A percentile compares a stretch with the other conserved stretches of the same genome.
Conservation (phyloP, 2,113 vertebrate species). For the Dolichotis patagonum region DNA sequence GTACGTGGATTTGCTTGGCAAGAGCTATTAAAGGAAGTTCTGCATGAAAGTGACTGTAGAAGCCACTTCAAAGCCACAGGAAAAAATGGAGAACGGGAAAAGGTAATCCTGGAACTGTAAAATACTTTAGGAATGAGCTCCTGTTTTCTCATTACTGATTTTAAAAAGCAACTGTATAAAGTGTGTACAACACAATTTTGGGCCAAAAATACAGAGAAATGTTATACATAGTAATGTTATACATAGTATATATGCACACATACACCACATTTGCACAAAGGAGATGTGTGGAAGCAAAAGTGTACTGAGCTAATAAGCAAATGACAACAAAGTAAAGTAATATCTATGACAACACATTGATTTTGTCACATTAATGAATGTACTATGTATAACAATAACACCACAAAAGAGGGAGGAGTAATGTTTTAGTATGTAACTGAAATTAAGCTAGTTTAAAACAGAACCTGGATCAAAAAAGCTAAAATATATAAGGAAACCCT, state of each 20-base stretch:
- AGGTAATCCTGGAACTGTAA: neutral
- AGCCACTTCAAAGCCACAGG: neutral
- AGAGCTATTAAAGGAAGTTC: neutral
- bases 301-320: slow-evolving; percentile 9
- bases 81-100: neutral
- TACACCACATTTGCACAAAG: neutral
- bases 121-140: neutral
- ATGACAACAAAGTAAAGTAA: neutral
- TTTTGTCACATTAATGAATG: neutral
- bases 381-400: neutral
- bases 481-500: neutral
- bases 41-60: neutral
- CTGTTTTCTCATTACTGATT: neutral
- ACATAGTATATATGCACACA: neutral
- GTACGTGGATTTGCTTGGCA: neutral
- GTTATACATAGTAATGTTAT: neutral
- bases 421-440: neutral
- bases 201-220: neutral
- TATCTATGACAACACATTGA: neutral
- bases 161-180: neutral
- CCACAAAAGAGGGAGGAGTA: neutral
- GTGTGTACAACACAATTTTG: neutral
- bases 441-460: slow-evolving; percentile 31
- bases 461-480: slow-evolving; percentile 18
- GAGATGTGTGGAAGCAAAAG: neutral